A percentile compares a stretch with the other conserved stretches of the same genome.
Evolutionary conservation across 2,113 vertebrate species (phyloP).

Genomic region (Psittacula cyanocephala): DNA sequence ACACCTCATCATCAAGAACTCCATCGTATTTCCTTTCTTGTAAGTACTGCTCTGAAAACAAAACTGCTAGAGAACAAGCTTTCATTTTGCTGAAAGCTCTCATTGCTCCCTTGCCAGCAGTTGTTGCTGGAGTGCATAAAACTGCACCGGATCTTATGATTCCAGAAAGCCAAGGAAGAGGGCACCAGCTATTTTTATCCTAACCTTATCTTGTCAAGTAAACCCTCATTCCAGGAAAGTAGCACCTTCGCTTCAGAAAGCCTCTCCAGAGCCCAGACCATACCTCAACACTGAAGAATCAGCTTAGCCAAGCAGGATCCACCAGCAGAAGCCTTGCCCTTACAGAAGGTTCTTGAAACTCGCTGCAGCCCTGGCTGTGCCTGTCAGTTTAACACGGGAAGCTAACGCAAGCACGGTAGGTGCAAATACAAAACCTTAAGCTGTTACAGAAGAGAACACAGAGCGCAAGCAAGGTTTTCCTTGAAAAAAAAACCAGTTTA

Average conservation of each 20-base stretch:
- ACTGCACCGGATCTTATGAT: not conserved
- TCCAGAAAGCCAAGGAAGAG: not conserved
- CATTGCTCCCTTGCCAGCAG: not conserved
- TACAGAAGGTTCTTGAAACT: not conserved
- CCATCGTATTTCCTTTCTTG: not conserved
- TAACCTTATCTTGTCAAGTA: not conserved
- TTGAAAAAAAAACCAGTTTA: slow-evolving; percentile 83
- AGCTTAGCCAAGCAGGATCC: not conserved
- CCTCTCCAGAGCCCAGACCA: not conserved
- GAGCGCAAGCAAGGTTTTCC: not conserved
- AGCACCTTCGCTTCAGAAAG: not conserved
- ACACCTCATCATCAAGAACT: not conserved
- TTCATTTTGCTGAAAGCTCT: not conserved
- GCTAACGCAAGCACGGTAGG: not conserved
- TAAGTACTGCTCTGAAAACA: not conserved
- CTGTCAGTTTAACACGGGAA: not conserved
- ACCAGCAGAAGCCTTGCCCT: not conserved
- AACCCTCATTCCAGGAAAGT: not conserved
- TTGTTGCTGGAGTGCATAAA: not conserved
- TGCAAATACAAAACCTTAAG: not conserved
- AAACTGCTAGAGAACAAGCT: not conserved
- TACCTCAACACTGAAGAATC: not conserved
- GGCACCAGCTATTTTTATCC: not conserved
- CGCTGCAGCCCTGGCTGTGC: not conserved
- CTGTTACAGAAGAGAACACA: not conserved